These are phyloP conservation scores for Sarcophaga bullata DNA, from an alignment of 1,140 invertebrate genomes.

Conservation along the genomic window DNA sequence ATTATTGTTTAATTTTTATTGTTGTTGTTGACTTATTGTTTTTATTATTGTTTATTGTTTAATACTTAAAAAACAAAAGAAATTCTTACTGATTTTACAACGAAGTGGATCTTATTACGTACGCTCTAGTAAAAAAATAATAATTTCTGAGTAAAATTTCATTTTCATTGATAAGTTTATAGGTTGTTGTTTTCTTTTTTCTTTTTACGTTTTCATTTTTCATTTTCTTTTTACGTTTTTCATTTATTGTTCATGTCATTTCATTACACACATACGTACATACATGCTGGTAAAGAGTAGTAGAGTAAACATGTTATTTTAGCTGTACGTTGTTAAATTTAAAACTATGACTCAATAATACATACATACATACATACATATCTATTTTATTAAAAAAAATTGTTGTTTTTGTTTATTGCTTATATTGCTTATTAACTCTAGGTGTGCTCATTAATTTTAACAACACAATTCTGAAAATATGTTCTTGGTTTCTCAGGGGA, in stretches of 20 bases:
- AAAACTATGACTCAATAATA: conserved; percentile 7
- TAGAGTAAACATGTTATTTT: neutral
- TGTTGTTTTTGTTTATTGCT: neutral
- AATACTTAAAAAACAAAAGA: neutral
- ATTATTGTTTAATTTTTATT: neutral
- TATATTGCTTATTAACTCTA: neutral
- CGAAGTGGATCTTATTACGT: conserved; percentile 8
- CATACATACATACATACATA: neutral
- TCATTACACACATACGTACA: neutral
- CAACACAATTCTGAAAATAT: neutral
- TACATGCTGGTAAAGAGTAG: neutral
- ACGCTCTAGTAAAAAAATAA: neutral
- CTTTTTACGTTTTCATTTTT: too few relatives aligned
- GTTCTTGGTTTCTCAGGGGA: neutral
- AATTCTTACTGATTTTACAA: neutral
- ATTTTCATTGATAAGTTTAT: conserved; percentile 30
- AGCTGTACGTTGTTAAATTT: neutral
- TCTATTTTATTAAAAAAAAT: neutral
- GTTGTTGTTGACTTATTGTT: neutral
- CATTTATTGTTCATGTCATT: conserved; percentile 25
- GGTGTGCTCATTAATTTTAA: neutral
- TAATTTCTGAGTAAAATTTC: conserved; percentile 23
- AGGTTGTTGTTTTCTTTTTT: neutral
- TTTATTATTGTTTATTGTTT: neutral
- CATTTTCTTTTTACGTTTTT: too few relatives aligned